Base-by-base conservation (phyloP, 1,140 invertebrate genomes). In the Pachyrhynchus sulphureomaculatus region DNA sequence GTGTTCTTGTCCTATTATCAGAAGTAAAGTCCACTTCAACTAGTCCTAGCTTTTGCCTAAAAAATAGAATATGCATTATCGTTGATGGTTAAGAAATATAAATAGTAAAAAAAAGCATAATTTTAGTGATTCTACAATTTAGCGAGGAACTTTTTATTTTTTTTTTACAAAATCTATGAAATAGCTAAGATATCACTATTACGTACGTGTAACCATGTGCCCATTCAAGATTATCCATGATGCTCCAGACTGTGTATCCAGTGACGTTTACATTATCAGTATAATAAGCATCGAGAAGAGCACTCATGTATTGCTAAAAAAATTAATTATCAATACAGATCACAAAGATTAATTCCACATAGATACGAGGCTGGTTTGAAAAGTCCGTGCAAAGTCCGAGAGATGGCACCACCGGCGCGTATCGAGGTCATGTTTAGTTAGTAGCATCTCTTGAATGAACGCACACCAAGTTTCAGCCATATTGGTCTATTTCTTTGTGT, bases 151-250 rank as follows among this genome's bases (percentile, higher is more conserved):
- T 32, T 32, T 6, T 32, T 32, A 32, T 32, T 32, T 6, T 32
- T 32, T 6, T 6, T 4, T 32, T 6, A 4, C 5, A 6, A 32
- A 32, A 12, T 32, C 5, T 32, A 32, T 32, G 5, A 6, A 32
- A 32, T 32, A 32, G 29, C 29, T 6, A 4, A 6, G 29, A 32
- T 13, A 13, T 41, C 8, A 13, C 5, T 41, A 15, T 6, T 49
- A 62, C 58, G 55, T 54, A 71, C 76, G 64, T 73, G 63, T 78
- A 73, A 39, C 78, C 80, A 33, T 72, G 73, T 21, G 69, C 70
- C 83, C 84, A 86, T 71, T 86, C 84, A 65, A 85, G 84, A 67
- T 86, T 86, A 64, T 88, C 86, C 73, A 86, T 77, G 2, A 87
- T 67, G 5, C 80, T 81, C 86, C 85, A 88, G 4, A 78, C 77